Evolutionary conservation across 1,140 invertebrate species (phyloP), one percentile per base, ranked within the genome.

Genomic region (Heterodera carotae): DNA sequence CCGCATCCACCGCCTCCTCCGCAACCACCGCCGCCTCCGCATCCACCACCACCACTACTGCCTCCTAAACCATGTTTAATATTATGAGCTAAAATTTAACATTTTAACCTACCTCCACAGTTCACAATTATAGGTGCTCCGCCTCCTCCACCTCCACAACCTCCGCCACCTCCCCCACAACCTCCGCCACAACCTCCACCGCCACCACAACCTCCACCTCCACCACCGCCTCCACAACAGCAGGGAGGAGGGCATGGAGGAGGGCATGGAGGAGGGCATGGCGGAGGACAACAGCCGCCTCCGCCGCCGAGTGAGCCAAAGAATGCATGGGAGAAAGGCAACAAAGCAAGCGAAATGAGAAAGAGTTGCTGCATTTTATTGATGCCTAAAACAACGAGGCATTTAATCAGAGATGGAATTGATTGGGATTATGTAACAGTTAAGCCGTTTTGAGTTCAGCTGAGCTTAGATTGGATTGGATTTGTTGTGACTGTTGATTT

Each of bases 121-220:
- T 66, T 66, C 29, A 66, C 62, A 15, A 66, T 66, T 10, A 66
- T 66, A 12, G 62, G 62, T 31, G n/a, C 62, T 29, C 62, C 62
- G 15, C 62, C 62, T 8, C 60, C 60, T 18, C 62, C 62, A 31
- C 62, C 62, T 12, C 33, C 27, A 27, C 62, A 12, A 12, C 62
- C 62, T 29, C 62, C 62, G 4, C 62, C 62, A 10, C 62, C 62
- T n/a, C 62, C 22, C 4, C 62, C 27, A 25, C 62, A 10, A 22
- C 62, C 62, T 25, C 62, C 62, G 6, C 62, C 62, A 25, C 62
- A 22, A 4, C 62, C n/a, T 31, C 62, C 62, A n/a, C 33, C 8
- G 10, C 62, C 62, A 27, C 62, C n/a, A 15, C 62, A 25, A 10
- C 62, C 62, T 29, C 62, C 62, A 31, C 62, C 62, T 10, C 62